Evolutionary conservation across 2,113 vertebrate species (phyloP), one percentile per base, ranked within the genome.

Genomic region (Eulacestoma nigropectus): DNA sequence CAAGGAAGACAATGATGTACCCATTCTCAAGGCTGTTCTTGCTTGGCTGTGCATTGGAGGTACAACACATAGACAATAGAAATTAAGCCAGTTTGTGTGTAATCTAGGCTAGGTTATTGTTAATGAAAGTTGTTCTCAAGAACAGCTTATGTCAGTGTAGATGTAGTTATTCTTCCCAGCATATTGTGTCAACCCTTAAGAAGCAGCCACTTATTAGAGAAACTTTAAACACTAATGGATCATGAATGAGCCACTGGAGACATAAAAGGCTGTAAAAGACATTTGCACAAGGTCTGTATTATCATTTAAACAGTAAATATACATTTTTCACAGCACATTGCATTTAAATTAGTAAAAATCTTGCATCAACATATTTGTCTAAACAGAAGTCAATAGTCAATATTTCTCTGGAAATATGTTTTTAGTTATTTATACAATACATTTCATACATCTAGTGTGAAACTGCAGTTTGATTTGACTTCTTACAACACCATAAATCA

Each of bases 1-100:
- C 10, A 59, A 32, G 49, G 56, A 57, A 74, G 37, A 14, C 50
- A 47, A 4, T 15, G 35, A 13, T 1, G 3, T 23, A 4, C 1
- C 29, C 46, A 27, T 55, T 72, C 3, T 22, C 67, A 60, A 47
- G 20, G 26, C 14, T 91, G 13, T 64, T 33, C 18, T 30, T 69
- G 15, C 13, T 32, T 0, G 0, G 16, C 15, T 46, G 14, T 23
- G 17, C 19, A 13, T 8, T 82, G 20, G 30, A 75, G 22, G 5
- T 62, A 25, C 26, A 91, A 77, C 9, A 29, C 2, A 14, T 2
- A 41, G 15, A 23, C 8, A 32, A 22, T 1, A 65, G 25, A 73
- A 74, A 62, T 57, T 0, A 57, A 77, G 10, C 3, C 19, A 26
- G 10, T 64, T 62, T 69, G 7, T 10, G 16, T 30, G 5, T 16